These are phyloP conservation scores for Chrysolina americana DNA, from an alignment of 2,888 invertebrate genomes.

Conservation along the genomic window DNA sequence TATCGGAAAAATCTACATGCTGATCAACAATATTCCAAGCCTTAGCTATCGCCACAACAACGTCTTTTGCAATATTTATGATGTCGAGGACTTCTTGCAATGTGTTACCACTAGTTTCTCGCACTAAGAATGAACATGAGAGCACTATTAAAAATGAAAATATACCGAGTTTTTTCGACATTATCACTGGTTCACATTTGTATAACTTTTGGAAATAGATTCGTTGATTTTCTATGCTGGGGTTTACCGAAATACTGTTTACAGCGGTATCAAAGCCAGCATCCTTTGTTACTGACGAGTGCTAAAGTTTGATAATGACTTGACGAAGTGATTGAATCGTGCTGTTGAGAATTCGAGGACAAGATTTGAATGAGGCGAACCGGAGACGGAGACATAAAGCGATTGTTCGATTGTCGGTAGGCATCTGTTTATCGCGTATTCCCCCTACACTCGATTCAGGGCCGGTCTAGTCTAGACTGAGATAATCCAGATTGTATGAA, in stretches of 20 bases:
- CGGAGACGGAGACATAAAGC: not conserved
- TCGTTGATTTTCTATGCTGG: not conserved
- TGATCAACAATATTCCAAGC: slow-evolving; percentile 78
- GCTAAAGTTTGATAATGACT: not conserved
- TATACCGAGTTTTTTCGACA: slow-evolving; percentile 30
- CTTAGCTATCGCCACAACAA: slow-evolving; percentile 74
- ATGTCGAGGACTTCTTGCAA: slow-evolving; percentile 75
- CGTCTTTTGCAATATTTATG: slow-evolving; percentile 74
- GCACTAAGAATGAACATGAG: slow-evolving; percentile 34
- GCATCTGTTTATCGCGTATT: slow-evolving; percentile 6
- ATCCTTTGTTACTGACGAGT: slow-evolving; percentile 13
- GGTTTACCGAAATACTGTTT: not conserved
- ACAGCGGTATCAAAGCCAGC: not conserved
- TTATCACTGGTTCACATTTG: slow-evolving; percentile 25
- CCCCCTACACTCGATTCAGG: slow-evolving; percentile 7
- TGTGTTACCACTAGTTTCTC: slow-evolving; percentile 34
- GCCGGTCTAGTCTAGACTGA: slow-evolving; percentile 15
- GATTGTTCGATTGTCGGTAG: slow-evolving; percentile 9
- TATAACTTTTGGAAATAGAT: not conserved
- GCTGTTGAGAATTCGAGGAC: not conserved
- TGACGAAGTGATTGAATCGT: not conserved
- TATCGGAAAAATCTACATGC: slow-evolving; percentile 70
- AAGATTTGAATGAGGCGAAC: not conserved
- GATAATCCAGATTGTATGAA: not conserved
- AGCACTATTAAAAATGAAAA: slow-evolving; percentile 35